These are phyloP conservation scores for Ciconia stormi DNA, from an alignment of 2,113 vertebrate genomes.

Conservation along the genomic window DNA sequence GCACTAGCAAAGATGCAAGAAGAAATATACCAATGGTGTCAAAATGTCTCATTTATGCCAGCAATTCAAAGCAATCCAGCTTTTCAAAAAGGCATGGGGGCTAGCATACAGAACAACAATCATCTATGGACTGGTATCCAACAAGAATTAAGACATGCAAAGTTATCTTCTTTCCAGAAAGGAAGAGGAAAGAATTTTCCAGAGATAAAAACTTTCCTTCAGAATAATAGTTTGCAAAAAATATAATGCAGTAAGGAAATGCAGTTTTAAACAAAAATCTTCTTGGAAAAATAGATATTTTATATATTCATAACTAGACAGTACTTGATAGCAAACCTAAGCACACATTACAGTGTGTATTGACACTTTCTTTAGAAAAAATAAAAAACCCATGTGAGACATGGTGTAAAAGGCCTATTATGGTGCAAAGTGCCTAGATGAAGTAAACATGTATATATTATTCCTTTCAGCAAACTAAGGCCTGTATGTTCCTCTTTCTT, in stretches of 20 bases:
- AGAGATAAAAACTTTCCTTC: conserved; percentile 12
- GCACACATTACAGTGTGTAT: not conserved
- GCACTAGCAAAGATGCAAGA: conserved; percentile 5
- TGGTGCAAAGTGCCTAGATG: conserved; percentile 32
- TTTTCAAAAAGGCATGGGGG: not conserved
- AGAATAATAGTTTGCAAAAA: not conserved
- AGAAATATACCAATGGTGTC: not conserved
- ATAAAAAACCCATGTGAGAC: not conserved
- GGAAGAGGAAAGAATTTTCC: not conserved
- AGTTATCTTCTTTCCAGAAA: not conserved
- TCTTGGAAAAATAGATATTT: conserved; percentile 36
- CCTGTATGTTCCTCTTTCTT: not conserved
- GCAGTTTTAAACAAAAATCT: not conserved
- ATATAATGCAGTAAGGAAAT: not conserved
- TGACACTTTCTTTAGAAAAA: conserved; percentile 9
- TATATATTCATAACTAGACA: not conserved
- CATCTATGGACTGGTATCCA: not conserved
- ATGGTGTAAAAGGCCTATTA: not conserved
- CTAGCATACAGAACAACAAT: not conserved
- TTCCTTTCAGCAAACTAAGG: not conserved
- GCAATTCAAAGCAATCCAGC: not conserved
- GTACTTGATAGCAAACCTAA: not conserved
- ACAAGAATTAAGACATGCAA: conserved; percentile 22
- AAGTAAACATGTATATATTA: conserved; percentile 10
- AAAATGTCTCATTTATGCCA: not conserved